phyloP scores from a whole-genome alignment of 1,140 invertebrate genomes.

The Heliconius hermathena region DNA sequence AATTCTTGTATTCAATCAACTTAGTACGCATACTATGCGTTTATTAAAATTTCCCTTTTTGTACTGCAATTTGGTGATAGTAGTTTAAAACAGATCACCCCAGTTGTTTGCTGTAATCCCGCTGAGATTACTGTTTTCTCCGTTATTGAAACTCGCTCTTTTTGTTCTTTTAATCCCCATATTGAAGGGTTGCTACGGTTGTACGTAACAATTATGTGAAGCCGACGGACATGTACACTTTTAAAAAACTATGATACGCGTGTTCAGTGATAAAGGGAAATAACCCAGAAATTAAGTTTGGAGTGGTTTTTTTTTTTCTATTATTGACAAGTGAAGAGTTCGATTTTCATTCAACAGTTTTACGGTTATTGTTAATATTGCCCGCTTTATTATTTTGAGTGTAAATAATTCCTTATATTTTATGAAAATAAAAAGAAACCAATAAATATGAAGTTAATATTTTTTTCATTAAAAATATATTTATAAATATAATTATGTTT shows the following conservation, averaged over 20 bases:
- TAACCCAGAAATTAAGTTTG: not conserved
- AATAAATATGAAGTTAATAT: too few species aligned
- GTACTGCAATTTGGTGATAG: constrained; percentile 24
- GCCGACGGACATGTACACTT: constrained; percentile 24
- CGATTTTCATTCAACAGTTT: too few species aligned
- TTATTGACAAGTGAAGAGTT: not conserved
- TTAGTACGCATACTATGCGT: constrained; percentile 6
- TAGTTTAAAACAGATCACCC: constrained; percentile 46
- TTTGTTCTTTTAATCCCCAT: constrained; percentile 46
- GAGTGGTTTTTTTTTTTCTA: not conserved
- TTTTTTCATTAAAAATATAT: too few species aligned
- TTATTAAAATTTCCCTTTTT: constrained; percentile 18
- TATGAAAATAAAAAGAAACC: not conserved
- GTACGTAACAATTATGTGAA: constrained; percentile 39
- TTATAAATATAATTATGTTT: too few species aligned
- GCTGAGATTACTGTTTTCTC: constrained; percentile 64
- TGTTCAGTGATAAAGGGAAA: constrained; percentile 3
- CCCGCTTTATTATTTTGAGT: too few species aligned
- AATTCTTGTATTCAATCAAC: not conserved
- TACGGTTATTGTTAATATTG: too few species aligned
- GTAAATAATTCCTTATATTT: too few species aligned
- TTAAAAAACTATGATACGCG: not conserved
- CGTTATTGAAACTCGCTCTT: constrained; percentile 49
- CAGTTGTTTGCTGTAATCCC: constrained; percentile 57
- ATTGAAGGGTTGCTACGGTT: constrained; percentile 42